Base-by-base conservation (phyloP, 2,888 invertebrate species). In the Plagodis dolabraria region DNA sequence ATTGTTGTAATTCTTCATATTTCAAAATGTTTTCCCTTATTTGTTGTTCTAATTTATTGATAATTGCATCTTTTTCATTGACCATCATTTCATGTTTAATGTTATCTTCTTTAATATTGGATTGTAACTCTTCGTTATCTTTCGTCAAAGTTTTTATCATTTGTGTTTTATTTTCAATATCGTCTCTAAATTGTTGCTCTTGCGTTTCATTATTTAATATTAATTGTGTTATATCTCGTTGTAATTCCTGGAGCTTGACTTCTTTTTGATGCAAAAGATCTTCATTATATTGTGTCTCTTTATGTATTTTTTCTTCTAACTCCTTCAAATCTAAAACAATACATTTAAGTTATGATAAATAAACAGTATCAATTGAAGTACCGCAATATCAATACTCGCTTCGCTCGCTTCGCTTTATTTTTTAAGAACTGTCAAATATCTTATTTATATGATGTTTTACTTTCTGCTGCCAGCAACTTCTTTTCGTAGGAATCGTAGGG, bases 111-210 rank as follows among this genome's bases (percentile, higher is more conserved):
- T 85, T 77, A 47, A 83, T 75, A 2, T 73, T 70, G 59, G 74
- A 75, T n/a, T 78, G 81, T 60, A 85, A 59, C 33, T 82, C 78
- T 59, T 78, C 78, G 67, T 80, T 84, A 69, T 85, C 83, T 60
- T 74, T 75, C 64, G 79, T 73, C 46, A 83, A 61, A 6, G 69
- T 70, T 44, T 77, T 68, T 42, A 82, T 73, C 9, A 71, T 59
- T 60, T 76, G 68, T 53, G 58, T 63, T 49, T 77, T 75, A 12
- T 60, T 63, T n/a, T 78, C 71, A 5, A 69, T 67, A 57, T 74
- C 71, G 6, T 64, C 72, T 54, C 75, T 77, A 1, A 82, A 52
- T 57, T 79, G 72, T 47, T 75, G 66, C 67, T 80, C 68, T 34
- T 79, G 63, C 48, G 76, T 66, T 48, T 60, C 47, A 60, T 74